These are phyloP conservation scores for Norana najaformis DNA, from an alignment of 2,888 invertebrate genomes.

Conservation along the genomic window DNA sequence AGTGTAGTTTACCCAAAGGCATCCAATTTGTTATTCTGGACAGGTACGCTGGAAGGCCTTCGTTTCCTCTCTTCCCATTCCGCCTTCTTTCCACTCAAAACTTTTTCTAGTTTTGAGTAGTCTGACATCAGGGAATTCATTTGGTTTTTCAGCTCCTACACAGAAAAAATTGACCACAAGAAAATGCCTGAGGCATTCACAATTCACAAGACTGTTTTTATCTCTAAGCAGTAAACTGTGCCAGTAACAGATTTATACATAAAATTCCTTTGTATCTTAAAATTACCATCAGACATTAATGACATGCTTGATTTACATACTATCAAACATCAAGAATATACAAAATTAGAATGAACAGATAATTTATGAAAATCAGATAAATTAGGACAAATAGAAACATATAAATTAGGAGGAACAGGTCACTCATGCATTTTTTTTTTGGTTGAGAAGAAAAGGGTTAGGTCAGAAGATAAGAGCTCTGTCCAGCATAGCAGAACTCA, in stretches of 20 bases:
- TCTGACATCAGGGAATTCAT: constrained; percentile 17
- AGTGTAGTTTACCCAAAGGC: constrained; percentile 1
- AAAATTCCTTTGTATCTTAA: neutral
- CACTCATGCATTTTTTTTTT: neutral
- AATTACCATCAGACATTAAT: neutral
- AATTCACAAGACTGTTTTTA: neutral
- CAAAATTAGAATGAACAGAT: neutral
- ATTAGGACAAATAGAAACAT: neutral
- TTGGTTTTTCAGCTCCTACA: constrained; percentile 22
- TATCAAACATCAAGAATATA: neutral
- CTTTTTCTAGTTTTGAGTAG: neutral
- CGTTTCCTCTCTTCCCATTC: constrained; percentile 10
- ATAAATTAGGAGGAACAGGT: neutral
- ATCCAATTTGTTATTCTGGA: neutral
- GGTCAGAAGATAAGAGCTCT: neutral
- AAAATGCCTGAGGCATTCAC: neutral
- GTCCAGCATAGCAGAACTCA: neutral
- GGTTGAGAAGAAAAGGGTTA: neutral
- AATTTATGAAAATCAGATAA: neutral
- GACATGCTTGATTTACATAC: neutral
- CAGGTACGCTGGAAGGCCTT: neutral
- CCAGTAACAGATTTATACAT: neutral
- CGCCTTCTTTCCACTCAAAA: neutral
- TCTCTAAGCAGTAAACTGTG: neutral
- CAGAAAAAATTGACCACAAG: neutral